Conservation (phyloP, 2,797 vertebrate genomes). For the Lepilemur septentrionalis region DNA sequence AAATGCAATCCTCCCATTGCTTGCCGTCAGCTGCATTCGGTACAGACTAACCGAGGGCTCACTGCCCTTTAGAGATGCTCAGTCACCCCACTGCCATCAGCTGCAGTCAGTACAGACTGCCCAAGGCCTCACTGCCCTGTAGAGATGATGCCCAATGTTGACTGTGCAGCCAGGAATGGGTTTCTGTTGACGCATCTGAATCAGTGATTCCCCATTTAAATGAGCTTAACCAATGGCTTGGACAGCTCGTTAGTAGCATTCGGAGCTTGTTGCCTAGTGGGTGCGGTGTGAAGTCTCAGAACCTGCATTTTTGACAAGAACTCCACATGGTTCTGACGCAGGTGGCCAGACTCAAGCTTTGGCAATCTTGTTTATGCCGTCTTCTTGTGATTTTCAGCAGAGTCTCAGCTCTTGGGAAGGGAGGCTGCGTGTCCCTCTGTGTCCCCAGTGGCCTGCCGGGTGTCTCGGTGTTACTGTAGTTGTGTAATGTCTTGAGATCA, state of each 20-base stretch:
- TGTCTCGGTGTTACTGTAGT: no score
- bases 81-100: fast-evolving
- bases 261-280: not conserved
- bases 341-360: not conserved
- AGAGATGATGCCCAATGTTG: not conserved
- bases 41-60: not conserved
- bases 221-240: not conserved
- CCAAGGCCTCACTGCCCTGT: not conserved
- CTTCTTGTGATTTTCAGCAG: not conserved
- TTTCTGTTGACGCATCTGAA: not conserved
- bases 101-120: not conserved
- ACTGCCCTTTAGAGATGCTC: not conserved
- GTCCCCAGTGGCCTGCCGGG: not conserved
- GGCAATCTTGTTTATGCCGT: not conserved
- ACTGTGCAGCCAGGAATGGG: not conserved
- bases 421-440: not conserved
- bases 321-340: not conserved
- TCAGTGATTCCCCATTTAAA: not conserved
- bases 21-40: not conserved
- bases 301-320: not conserved
- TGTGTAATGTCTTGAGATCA: not conserved
- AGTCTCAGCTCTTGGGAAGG: not conserved
- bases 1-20: not conserved
- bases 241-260: not conserved
- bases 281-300: not conserved